Conservation (phyloP, 2,797 vertebrate genomes). For the Erpetoichthys calabaricus region DNA sequence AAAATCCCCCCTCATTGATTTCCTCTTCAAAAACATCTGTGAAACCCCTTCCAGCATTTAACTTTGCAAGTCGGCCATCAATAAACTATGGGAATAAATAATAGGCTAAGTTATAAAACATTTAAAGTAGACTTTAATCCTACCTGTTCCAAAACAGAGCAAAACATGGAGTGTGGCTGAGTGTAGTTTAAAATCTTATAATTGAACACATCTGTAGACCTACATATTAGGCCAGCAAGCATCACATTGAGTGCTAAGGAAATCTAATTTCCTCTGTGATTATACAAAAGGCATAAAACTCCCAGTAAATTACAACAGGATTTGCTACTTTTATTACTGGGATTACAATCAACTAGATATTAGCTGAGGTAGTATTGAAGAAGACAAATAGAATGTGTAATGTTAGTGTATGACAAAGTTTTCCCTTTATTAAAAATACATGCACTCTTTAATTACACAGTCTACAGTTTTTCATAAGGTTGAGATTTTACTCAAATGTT, state of each 20-base stretch:
- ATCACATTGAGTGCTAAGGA: conserved; percentile 38
- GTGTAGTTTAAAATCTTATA: conserved; percentile 36
- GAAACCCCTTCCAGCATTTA: conserved; percentile 88
- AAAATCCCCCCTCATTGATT: conserved; percentile 86
- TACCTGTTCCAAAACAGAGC: conserved; percentile 43
- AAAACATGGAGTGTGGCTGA: conserved; percentile 14
- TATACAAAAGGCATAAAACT: conserved; percentile 41
- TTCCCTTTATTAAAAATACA: background rate
- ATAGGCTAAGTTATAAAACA: conserved; percentile 36
- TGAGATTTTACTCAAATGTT: too few species aligned
- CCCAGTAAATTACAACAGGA: conserved; percentile 38
- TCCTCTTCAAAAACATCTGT: conserved; percentile 91
- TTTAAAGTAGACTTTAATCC: conserved; percentile 40
- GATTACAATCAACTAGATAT: background rate
- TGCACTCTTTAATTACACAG: too few species aligned
- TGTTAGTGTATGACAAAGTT: background rate
- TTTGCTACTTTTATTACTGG: conserved; percentile 2
- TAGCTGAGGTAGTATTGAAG: background rate
- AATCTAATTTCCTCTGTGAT: conserved; percentile 57
- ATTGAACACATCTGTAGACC: conserved; percentile 57
- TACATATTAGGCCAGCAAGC: conserved; percentile 35
- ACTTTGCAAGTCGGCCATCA: conserved; percentile 85
- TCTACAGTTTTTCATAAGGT: too few species aligned
- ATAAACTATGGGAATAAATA: conserved; percentile 82
- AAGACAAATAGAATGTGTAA: background rate